Evolutionary conservation across 2,888 invertebrate genomes (phyloP), one percentile per base, ranked within the genome.

Genomic region (Craniophora ligustri): DNA sequence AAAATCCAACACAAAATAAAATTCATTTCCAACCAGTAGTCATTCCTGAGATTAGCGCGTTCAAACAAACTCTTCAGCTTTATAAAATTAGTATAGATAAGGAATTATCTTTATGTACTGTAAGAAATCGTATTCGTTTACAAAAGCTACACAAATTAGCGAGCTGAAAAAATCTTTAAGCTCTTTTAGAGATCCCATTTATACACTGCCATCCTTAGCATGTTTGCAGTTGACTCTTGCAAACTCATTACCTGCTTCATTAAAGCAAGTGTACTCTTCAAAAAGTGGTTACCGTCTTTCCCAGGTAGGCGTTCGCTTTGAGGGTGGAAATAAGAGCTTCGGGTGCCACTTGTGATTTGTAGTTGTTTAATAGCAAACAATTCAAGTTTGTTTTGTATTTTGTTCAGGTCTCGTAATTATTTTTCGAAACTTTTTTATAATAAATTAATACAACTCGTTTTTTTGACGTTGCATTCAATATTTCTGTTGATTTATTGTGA

Each of bases 161-260:
- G 41, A 67, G 55, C 49, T 60, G 45, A 51, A 72, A 62, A 66
- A 69, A 53, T 40, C 31, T 55, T 38, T 6, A 7, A 56, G 30
- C 50, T 51, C 54, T 71, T 68, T 72, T 48, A 73, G 70, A 72
- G 55, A 55, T 50, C 53, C 56, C 51, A 65, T 75, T 72, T 68
- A 74, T 59, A 60, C 59, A 54, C 47, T 67, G 49, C 56, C 50
- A 48, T 56, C 48, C 74, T 76, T 59, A 70, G 74, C 76, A 81
- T 86, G 82, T 85, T 86, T 85, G 81, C 81, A 80, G 85, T 85
- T 79, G 85, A 81, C 85, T 86, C 79, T 76, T 72, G 56, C 72
- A 79, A 84, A 75, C 84, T 87, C 87, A 88, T 89, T 89, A 88
- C 84, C 84, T 86, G 87, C 86, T 88, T 90, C 88, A 91, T 91